Evolutionary conservation across 2,113 vertebrate species (phyloP).

Genomic region (Neopipo cinnamomea): DNA sequence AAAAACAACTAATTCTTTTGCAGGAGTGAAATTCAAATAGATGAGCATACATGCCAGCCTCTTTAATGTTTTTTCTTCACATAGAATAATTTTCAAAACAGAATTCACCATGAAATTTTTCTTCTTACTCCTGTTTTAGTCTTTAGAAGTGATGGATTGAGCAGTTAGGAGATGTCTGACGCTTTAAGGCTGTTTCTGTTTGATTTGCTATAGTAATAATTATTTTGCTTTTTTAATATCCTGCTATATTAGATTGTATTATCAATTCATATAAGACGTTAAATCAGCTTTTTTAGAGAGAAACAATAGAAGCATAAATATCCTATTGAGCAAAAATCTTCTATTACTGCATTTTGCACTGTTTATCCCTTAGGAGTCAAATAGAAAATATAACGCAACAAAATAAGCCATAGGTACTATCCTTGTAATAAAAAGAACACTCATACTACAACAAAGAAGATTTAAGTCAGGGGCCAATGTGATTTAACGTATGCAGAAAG

Average conservation of each 20-base stretch:
- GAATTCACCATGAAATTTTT: not conserved
- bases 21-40: not conserved
- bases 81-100: not conserved
- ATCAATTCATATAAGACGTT: not conserved
- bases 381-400: not conserved
- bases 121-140: not conserved
- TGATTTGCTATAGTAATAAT: constrained; percentile 8
- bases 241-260: not conserved
- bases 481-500: not conserved
- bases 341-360: not conserved
- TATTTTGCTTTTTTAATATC: constrained; percentile 43
- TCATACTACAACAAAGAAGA: not conserved
- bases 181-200: not conserved
- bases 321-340: not conserved
- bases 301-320: constrained; percentile 7
- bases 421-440: not conserved
- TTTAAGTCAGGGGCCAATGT: not conserved
- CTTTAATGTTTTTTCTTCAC: not conserved
- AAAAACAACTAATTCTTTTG: not conserved
- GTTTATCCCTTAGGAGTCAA: constrained; percentile 15
- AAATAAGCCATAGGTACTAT: not conserved
- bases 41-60: not conserved
- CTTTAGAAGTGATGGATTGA: not conserved
- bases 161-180: not conserved
- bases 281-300: constrained; percentile 19